Conservation (phyloP, 2,888 invertebrate species). For the Teleiodes luculella region DNA sequence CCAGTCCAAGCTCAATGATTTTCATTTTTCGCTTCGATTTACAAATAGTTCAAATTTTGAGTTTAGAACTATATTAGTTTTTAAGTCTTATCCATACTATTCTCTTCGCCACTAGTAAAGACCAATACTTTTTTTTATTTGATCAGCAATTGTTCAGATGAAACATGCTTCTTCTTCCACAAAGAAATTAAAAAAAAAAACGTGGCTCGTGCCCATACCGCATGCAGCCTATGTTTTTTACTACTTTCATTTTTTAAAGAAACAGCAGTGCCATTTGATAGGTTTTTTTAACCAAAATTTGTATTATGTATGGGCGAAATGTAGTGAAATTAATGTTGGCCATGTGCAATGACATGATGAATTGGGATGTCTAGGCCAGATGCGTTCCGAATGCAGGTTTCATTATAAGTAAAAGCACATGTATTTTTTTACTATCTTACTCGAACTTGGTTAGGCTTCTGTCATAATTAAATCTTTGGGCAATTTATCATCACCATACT, state of each 20-base stretch:
- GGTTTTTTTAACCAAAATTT: slow-evolving; percentile 32
- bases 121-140: slow-evolving; percentile 62
- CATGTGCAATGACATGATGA: slow-evolving; percentile 60
- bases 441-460: too few relatives aligned
- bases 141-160: slow-evolving; percentile 67
- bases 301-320: slow-evolving; percentile 52
- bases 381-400: slow-evolving; percentile 33
- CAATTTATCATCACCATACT: too few relatives aligned
- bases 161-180: slow-evolving; percentile 40
- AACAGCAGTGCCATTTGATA: slow-evolving; percentile 45
- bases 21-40: too few relatives aligned
- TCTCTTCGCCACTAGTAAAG: slow-evolving; percentile 19
- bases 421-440: too few relatives aligned
- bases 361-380: slow-evolving; percentile 42
- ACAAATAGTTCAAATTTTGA: too few relatives aligned
- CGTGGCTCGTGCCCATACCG: slow-evolving; percentile 60
- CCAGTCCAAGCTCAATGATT: too few relatives aligned
- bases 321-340: slow-evolving; percentile 58
- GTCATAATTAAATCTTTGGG: too few relatives aligned
- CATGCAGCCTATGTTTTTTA: slow-evolving; percentile 4
- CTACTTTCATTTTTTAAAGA: slow-evolving; percentile 69
- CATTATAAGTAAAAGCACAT: too few relatives aligned
- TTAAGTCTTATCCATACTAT: slow-evolving; percentile 41
- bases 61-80: too few relatives aligned
- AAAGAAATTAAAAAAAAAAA: slow-evolving; percentile 51